Percentiles rank a stretch among this genome's conserved stretches.
phyloP scores from a whole-genome alignment of 1,140 invertebrate species.

The Drosophila dunni region DNA sequence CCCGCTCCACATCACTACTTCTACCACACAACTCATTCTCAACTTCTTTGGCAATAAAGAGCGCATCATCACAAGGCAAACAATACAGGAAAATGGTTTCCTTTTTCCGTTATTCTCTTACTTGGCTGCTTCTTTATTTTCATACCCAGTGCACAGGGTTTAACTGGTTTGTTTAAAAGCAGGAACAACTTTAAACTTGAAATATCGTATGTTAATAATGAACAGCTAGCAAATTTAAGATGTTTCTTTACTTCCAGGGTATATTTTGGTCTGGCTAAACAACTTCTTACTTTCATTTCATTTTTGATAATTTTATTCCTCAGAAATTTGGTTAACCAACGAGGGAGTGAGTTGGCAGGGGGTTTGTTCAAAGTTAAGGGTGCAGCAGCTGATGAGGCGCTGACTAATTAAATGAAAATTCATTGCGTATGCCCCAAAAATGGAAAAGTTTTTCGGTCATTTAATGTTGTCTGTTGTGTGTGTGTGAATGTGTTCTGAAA shows the following conservation, averaged over 20 bases:
- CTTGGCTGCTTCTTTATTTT: slow-evolving; percentile 20
- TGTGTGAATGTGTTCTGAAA: slow-evolving; percentile 31
- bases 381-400: slow-evolving; percentile 46
- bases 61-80: slow-evolving; percentile 59
- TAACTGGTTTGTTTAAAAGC: no score
- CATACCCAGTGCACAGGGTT: no score
- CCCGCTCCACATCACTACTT: background rate
- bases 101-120: slow-evolving; percentile 31
- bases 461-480: slow-evolving; percentile 38
- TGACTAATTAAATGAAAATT: slow-evolving; percentile 82
- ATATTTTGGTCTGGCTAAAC: no score
- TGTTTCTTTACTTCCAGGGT: no score
- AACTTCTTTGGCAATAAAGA: slow-evolving; percentile 9
- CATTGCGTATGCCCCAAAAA: slow-evolving; percentile 69
- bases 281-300: no score
- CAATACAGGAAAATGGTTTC: slow-evolving; percentile 67
- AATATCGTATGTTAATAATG: no score
- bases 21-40: background rate
- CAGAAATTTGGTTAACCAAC: slow-evolving; percentile 72
- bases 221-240: no score
- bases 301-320: slow-evolving; percentile 22
- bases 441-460: slow-evolving; percentile 61
- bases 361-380: slow-evolving; percentile 2
- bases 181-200: no score
- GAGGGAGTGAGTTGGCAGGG: slow-evolving; percentile 54